Percentiles rank a stretch among this genome's conserved stretches.
These are phyloP conservation scores for Coelopa pilipes DNA, from an alignment of 2,888 invertebrate genomes.

Conservation along the genomic window DNA sequence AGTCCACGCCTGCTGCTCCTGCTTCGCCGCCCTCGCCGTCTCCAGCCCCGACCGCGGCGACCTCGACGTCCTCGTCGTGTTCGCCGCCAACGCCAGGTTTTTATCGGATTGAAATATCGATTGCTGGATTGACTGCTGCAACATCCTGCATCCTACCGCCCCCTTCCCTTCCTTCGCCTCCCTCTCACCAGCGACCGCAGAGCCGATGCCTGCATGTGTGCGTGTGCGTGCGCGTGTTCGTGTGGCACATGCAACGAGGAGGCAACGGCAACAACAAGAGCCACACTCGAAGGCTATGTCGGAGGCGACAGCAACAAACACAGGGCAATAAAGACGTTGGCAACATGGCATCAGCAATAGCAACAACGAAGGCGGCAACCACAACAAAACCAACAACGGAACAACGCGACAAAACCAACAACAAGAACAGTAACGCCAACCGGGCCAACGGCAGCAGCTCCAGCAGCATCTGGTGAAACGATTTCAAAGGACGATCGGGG, in stretches of 20 bases:
- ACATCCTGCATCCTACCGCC: background rate
- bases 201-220: background rate
- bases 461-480: too few species aligned
- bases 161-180: too few species aligned
- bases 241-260: background rate
- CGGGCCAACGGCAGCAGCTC: too few species aligned
- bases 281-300: too few species aligned
- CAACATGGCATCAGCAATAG: constrained; percentile 2
- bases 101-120: constrained; percentile 27
- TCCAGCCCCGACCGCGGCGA: background rate
- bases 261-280: constrained; percentile 7
- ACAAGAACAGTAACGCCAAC: too few species aligned
- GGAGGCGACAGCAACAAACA: too few species aligned
- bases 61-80: constrained; percentile 17
- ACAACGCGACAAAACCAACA: too few species aligned
- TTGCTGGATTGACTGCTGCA: constrained; percentile 24
- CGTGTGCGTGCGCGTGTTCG: background rate
- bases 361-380: too few species aligned
- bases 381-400: too few species aligned
- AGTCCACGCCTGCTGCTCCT: background rate
- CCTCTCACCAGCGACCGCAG: background rate
- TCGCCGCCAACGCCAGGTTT: constrained; percentile 10
- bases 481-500: too few species aligned
- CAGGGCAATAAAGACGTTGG: too few species aligned
- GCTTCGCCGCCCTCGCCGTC: constrained; percentile 5